Evolutionary conservation across 2,113 vertebrate species (phyloP), one percentile per base, ranked within the genome.

Genomic region (Helogale parvula): DNA sequence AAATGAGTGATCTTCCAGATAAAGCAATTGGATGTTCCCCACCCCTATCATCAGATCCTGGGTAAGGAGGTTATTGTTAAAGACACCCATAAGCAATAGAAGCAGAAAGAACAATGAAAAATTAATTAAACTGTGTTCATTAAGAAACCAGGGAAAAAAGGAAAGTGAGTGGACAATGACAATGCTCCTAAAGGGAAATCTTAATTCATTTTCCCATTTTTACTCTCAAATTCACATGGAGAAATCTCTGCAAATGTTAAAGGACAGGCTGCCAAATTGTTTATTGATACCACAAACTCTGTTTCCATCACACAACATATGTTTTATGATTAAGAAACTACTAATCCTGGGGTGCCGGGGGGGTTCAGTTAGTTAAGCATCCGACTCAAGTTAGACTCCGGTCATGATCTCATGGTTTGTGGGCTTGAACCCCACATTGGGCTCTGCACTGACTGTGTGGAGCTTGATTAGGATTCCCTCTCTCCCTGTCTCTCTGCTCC

Each of bases 81-180:
- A 93, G 41, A 41, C 7, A 91, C 10, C 0, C 47, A 1, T 38
- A 71, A 33, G 54, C 19, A 87, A 71, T 29, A 15, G 83, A 90
- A 93, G 41, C 9, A 90, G 47, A 90, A 74, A 92, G 14, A 80
- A 93, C 11, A 81, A 68, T 94, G 23, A 91, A 95, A 87, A 81
- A 66, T 27, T 81, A 72, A 83, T 79, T 89, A 1, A 50, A 27
- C 0, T 38, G 3, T 63, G 65, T 23, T 86, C 27, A 17, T 33
- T 33, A 86, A 82, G 88, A 92, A 96, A 77, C 16, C 29, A 2
- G 84, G 21, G 65, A 35, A 72, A 92, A 84, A 86, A 29, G 41
- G 65, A 82, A 82, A 79, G 33, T 65, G 63, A 10, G 27, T 77
- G 3, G 52, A 68, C 41, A 84, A 47, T 25, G 25, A 35, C 50